A percentile compares a stretch with the other conserved stretches of the same genome.
Conservation (phyloP, 2,888 invertebrate genomes). For the Aphrophora alni region DNA sequence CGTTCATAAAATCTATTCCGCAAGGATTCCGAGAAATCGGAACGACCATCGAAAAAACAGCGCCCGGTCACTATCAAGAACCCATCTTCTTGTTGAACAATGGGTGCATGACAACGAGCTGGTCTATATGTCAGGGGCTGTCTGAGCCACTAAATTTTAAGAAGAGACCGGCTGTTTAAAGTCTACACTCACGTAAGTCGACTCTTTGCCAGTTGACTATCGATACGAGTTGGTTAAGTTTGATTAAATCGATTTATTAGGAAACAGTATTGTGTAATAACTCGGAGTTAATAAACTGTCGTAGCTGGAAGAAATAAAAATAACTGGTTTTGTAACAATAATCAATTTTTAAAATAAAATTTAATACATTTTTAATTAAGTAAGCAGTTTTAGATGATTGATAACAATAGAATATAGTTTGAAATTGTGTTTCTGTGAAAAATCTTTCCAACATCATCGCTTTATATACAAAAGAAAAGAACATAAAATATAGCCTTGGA, state of each 20-base stretch:
- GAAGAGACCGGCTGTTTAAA: not conserved
- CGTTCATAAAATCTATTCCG: not conserved
- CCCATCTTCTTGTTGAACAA: not conserved
- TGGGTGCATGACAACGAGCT: not conserved
- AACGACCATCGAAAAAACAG: not conserved
- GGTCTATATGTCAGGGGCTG: not conserved
- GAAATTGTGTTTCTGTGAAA: no score
- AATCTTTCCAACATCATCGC: no score
- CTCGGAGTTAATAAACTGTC: not conserved
- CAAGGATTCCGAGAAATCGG: not conserved
- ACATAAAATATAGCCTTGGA: no score
- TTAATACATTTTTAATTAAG: no score
- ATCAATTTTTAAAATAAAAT: no score
- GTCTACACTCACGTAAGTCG: no score
- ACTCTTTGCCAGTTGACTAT: no score
- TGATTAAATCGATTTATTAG: not conserved
- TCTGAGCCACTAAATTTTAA: not conserved
- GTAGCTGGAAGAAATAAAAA: no score
- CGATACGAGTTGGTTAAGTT: not conserved
- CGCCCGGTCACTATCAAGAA: not conserved
- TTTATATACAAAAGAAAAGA: no score
- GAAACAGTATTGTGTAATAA: not conserved
- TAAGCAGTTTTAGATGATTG: no score
- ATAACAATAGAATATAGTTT: no score
- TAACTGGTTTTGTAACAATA: no score